A percentile compares a stretch with the other conserved stretches of the same genome.
These are phyloP conservation scores for Drosophila testacea DNA, from an alignment of 2,888 invertebrate species.

Conservation along the genomic window DNA sequence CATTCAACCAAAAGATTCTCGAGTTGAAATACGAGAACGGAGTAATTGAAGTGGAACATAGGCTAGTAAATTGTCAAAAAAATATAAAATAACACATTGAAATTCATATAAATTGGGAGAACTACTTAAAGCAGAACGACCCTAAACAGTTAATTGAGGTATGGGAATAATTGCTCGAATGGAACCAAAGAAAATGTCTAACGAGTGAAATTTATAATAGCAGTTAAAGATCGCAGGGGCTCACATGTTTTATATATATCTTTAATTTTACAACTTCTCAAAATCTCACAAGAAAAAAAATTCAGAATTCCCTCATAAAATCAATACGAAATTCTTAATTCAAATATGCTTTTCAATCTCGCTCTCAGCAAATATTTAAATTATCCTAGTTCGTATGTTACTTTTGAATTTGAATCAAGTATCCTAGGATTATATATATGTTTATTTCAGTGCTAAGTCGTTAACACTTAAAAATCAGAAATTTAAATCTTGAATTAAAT, in stretches of 20 bases:
- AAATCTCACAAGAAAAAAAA: no score
- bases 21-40: slow-evolving; percentile 34
- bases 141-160: slow-evolving; percentile 14
- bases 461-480: no score
- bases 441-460: no score
- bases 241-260: neutral
- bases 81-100: slow-evolving; percentile 7
- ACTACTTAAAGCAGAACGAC: slow-evolving; percentile 10
- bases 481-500: no score
- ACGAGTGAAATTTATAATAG: neutral
- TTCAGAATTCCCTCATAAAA: no score
- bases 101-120: slow-evolving; percentile 8
- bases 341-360: no score
- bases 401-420: no score
- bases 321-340: no score
- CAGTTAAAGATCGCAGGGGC: neutral
- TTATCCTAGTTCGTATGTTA: no score
- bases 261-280: no score
- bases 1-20: slow-evolving; percentile 43
- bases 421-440: no score
- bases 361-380: no score
- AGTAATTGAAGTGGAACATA: slow-evolving; percentile 48
- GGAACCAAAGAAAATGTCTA: slow-evolving; percentile 2
- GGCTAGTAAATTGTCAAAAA: slow-evolving; percentile 41
- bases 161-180: slow-evolving; percentile 21